Evolutionary conservation across 2,888 invertebrate species (phyloP).

Genomic region (Eretmocerus hayati): DNA sequence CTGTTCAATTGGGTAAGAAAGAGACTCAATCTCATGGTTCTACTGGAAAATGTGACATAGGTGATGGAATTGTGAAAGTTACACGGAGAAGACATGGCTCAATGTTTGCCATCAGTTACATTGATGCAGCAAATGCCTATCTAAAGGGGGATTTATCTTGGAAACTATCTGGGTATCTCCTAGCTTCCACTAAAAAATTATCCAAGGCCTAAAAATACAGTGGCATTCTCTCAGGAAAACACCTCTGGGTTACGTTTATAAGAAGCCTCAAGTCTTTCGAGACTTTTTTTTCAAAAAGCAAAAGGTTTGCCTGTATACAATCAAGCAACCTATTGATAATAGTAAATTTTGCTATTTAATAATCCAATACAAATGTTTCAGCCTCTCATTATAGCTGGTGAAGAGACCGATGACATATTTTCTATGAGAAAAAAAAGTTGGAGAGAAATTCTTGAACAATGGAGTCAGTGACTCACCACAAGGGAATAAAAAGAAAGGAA

Average conservation of each 20-base stretch:
- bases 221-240: constrained; percentile 88
- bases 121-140: constrained; percentile 55
- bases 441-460: constrained; percentile 11
- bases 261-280: constrained; percentile 58
- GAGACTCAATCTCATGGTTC: constrained; percentile 94
- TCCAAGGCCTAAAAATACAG: constrained; percentile 62
- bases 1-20: constrained; percentile 93
- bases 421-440: constrained; percentile 14
- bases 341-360: too few species aligned
- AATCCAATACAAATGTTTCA: neutral
- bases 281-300: constrained; percentile 49
- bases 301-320: constrained; percentile 16
- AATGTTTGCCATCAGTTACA: constrained; percentile 71
- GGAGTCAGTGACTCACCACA: neutral
- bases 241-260: too few species aligned
- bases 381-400: constrained; percentile 11
- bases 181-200: constrained; percentile 64
- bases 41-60: constrained; percentile 60
- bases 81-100: constrained; percentile 86
- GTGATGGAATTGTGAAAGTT: constrained; percentile 54
- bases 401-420: constrained; percentile 2
- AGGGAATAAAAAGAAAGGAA: too few species aligned
- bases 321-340: constrained; percentile 16
- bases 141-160: constrained; percentile 61
- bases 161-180: constrained; percentile 73